Evolutionary conservation across 35 echinoderm and acorn worm species (phyloP).

Genomic region (Chiridota heheva): DNA sequence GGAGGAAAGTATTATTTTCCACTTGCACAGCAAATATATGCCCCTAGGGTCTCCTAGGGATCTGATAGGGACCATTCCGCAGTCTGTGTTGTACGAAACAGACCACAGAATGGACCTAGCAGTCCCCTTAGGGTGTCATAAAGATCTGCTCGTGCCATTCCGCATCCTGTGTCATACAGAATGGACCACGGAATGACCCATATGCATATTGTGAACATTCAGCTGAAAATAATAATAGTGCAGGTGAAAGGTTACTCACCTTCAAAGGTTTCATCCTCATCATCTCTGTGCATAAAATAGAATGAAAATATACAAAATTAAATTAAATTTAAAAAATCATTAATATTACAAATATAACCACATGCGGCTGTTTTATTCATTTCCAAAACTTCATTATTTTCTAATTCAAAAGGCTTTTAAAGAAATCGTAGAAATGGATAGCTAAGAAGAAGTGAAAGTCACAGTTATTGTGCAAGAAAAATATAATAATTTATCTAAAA

Average conservation of each 20-base stretch:
- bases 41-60: no score
- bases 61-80: no score
- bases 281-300: conserved; percentile 3
- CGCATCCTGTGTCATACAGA: neutral
- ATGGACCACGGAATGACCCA: neutral
- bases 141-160: neutral
- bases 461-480: neutral
- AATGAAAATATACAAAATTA: neutral
- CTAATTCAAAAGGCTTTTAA: neutral
- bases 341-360: neutral
- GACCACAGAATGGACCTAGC: no score
- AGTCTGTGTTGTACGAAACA: no score
- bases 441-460: neutral
- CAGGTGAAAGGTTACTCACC: no score
- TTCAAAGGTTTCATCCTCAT: conserved; percentile 29
- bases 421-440: neutral
- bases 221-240: no score
- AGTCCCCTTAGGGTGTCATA: neutral
- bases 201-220: neutral
- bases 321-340: neutral
- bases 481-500: no score
- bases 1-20: no score
- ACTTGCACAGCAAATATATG: no score
- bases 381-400: neutral
- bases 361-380: neutral